phyloP scores from a whole-genome alignment of 2,888 invertebrate species.

The Criorhina ranunculi region DNA sequence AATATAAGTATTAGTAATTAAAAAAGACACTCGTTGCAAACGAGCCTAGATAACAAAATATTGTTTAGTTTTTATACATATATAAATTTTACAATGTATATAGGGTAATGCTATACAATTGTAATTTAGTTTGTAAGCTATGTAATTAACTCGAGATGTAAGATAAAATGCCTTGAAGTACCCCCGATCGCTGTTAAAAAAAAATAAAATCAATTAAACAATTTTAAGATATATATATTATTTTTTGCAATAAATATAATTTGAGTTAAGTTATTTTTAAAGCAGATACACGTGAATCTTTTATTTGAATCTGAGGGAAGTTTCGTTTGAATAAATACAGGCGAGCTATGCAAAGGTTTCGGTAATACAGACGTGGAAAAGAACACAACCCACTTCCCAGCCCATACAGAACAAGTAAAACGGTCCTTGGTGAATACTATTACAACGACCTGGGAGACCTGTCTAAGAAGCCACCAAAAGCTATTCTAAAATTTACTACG shows the following conservation, averaged over 20 bases:
- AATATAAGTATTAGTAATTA: conserved; percentile 46
- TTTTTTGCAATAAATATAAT: conserved; percentile 43
- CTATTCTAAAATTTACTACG: no score
- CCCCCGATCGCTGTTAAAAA: conserved; percentile 39
- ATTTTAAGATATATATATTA: conserved; percentile 38
- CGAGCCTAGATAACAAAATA: conserved; percentile 13
- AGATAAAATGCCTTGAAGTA: conserved; percentile 56
- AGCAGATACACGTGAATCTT: background rate
- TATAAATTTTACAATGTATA: conserved; percentile 23
- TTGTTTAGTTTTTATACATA: conserved; percentile 10
- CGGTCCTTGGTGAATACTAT: no score
- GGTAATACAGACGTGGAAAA: no score
- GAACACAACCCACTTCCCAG: no score
- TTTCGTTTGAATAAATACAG: background rate
- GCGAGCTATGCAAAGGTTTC: no score
- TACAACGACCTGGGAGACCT: no score
- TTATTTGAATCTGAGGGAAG: no score
- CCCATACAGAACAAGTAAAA: no score
- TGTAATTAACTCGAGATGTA: conserved; percentile 50
- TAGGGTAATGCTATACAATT: conserved; percentile 30
- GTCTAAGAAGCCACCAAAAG: no score
- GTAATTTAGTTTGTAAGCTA: conserved; percentile 32
- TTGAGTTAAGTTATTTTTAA: conserved; percentile 54
- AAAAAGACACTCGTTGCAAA: conserved; percentile 18
- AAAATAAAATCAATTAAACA: conserved; percentile 35